Evolutionary conservation across 2,888 invertebrate species (phyloP), one percentile per base, ranked within the genome.

Genomic region (Odontocerum albicorne): DNA sequence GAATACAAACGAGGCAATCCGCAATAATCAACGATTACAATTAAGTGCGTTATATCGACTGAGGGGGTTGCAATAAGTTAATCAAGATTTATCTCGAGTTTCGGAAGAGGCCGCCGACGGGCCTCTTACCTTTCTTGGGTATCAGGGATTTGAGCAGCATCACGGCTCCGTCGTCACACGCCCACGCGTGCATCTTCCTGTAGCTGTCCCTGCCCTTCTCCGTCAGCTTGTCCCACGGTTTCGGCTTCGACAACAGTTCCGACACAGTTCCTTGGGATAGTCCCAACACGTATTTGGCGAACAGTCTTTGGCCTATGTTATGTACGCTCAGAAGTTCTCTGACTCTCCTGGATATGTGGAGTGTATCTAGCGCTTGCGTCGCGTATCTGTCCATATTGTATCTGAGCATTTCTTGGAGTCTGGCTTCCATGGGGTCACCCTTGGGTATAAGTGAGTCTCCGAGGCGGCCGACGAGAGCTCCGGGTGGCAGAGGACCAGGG

Each of bases 171-270:
- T 97, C 96, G 79, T 98, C 98, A 73, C 92, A 92, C 64, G 97
- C 95, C 99, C 99, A 99, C 67, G 95, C 95, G 78, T 97, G 96
- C 96, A 99, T 99, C 79, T 98, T 97, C 68, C 99, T 82, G 79
- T 99, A 99, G 66, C 97, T 97, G 79, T 99, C 99, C 51, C 98
- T 82, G 27, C 99, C 99, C 74, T 99, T 99, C 79, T 99, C 99
- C 55, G 99, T 99, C 69, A 99, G 81, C 77, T 98, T 98, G 79
- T 97, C 96, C 99, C 99, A 99, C 10, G 96, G 96, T 72, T 99
- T 97, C 50, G 99, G 99, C 72, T 99, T 99, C 64, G 97, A 97
- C 61, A 99, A 83, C 66, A 99, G 79, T 77, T 99, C 99, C 63
- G 96, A 96, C 42, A 99, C 97, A 17, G 99, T 99, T 57, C 99